These are phyloP conservation scores for Hoplias malabaricus DNA, from an alignment of 2,113 vertebrate species.

Conservation along the genomic window DNA sequence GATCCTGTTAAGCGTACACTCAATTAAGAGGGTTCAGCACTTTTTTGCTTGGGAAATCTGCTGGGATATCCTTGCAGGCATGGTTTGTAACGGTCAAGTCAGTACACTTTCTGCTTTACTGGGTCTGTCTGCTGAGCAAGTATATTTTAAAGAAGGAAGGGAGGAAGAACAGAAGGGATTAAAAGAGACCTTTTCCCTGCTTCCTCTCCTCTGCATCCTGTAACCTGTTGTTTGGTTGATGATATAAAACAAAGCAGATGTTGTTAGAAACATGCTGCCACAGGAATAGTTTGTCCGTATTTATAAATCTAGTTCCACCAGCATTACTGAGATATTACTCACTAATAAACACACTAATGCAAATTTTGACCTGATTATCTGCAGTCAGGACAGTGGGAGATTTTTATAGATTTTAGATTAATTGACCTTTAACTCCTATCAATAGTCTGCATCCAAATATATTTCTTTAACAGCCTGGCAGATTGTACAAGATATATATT, in stretches of 20 bases:
- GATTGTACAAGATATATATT: too few relatives aligned
- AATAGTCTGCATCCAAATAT: too few relatives aligned
- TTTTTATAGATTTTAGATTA: too few relatives aligned
- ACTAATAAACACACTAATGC: background rate
- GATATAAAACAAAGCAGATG: background rate
- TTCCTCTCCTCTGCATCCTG: background rate
- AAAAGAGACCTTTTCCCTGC: constrained; percentile 18
- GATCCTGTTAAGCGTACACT: constrained; percentile 39
- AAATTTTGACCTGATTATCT: background rate
- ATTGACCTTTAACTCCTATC: too few relatives aligned
- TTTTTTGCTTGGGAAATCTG: constrained; percentile 31
- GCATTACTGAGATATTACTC: background rate
- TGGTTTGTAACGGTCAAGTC: constrained; percentile 6
- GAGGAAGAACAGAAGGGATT: constrained; percentile 31
- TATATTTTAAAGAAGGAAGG: constrained; percentile 49
- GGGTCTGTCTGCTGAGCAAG: background rate
- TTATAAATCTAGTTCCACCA: background rate
- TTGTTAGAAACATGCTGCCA: background rate
- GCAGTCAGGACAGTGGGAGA: background rate
- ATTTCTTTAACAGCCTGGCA: too few relatives aligned
- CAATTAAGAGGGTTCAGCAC: constrained; percentile 37
- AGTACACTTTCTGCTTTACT: background rate
- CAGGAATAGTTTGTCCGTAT: background rate
- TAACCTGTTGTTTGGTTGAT: background rate
- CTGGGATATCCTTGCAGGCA: constrained; percentile 32